phyloP scores from a whole-genome alignment of 2,888 invertebrate species.

The Drosophila flavopinicola region DNA sequence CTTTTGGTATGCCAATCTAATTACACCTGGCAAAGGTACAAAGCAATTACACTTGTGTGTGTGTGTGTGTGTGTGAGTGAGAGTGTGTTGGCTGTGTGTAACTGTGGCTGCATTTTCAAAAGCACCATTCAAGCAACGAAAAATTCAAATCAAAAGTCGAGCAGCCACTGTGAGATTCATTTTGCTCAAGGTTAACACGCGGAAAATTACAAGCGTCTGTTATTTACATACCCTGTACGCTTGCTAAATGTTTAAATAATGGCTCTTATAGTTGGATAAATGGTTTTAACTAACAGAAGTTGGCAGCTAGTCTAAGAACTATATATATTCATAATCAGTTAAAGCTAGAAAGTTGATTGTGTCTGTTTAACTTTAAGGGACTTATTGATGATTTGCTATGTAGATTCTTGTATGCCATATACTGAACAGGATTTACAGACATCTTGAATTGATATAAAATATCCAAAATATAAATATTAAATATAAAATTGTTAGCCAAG shows the following conservation, averaged over 20 bases:
- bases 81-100: slow-evolving; percentile 10
- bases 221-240: slow-evolving; percentile 3
- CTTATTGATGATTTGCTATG: too few species aligned
- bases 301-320: too few species aligned
- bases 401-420: too few species aligned
- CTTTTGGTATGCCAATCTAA: slow-evolving; percentile 6
- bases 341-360: too few species aligned
- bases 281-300: too few species aligned
- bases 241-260: background rate
- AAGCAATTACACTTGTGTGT: slow-evolving; percentile 31
- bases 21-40: slow-evolving; percentile 18
- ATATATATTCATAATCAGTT: too few species aligned
- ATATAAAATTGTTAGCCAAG: too few species aligned
- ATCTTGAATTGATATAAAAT: too few species aligned
- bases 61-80: background rate
- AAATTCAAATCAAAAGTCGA: slow-evolving; percentile 63
- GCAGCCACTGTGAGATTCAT: slow-evolving; percentile 56
- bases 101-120: slow-evolving; percentile 14
- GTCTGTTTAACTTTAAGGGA: too few species aligned
- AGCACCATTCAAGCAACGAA: slow-evolving; percentile 17
- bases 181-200: slow-evolving; percentile 71
- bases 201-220: slow-evolving; percentile 54
- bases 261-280: too few species aligned
- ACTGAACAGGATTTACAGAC: too few species aligned
- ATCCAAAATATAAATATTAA: too few species aligned